These are phyloP conservation scores for Capromys pilorides DNA, from an alignment of 2,797 vertebrate genomes.

Conservation along the genomic window DNA sequence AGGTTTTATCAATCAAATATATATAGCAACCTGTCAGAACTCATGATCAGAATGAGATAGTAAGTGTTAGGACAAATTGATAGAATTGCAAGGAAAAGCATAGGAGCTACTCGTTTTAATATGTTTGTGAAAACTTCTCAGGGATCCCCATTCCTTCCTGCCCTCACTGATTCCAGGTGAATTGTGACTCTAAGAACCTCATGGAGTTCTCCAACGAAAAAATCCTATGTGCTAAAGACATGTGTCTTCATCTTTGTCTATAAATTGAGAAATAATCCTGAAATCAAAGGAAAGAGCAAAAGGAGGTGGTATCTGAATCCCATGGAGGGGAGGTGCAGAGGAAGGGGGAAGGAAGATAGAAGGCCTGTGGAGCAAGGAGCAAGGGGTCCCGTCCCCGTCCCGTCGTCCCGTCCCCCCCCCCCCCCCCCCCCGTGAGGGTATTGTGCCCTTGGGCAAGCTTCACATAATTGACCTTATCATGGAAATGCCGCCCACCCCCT, in stretches of 20 bases:
- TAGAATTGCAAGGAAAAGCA: conserved; percentile 52
- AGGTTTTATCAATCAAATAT: conserved; percentile 53
- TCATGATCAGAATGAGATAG: conserved; percentile 41
- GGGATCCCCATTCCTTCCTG: conserved; percentile 6
- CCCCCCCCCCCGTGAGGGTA: no score
- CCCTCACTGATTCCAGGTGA: conserved; percentile 39
- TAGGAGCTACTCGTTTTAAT: conserved; percentile 39
- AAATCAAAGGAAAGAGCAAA: conserved; percentile 49
- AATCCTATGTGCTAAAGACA: background rate
- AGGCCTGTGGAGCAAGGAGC: background rate
- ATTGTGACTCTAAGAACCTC: conserved; percentile 26
- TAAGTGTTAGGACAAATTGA: conserved; percentile 3
- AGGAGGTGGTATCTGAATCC: background rate
- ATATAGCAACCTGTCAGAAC: conserved; percentile 17
- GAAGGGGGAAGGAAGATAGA: background rate
- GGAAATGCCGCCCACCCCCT: conserved; percentile 28
- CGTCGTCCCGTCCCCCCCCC: no score
- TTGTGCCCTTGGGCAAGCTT: conserved; percentile 31
- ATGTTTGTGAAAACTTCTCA: conserved; percentile 49
- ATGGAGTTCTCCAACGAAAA: background rate
- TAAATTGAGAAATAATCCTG: conserved; percentile 26
- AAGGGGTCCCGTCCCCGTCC: no score
- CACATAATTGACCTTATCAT: conserved; percentile 29
- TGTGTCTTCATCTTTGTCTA: background rate
- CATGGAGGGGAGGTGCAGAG: background rate